Evolutionary conservation across 2,797 vertebrate genomes (phyloP).

Genomic region (Poecile montanus): DNA sequence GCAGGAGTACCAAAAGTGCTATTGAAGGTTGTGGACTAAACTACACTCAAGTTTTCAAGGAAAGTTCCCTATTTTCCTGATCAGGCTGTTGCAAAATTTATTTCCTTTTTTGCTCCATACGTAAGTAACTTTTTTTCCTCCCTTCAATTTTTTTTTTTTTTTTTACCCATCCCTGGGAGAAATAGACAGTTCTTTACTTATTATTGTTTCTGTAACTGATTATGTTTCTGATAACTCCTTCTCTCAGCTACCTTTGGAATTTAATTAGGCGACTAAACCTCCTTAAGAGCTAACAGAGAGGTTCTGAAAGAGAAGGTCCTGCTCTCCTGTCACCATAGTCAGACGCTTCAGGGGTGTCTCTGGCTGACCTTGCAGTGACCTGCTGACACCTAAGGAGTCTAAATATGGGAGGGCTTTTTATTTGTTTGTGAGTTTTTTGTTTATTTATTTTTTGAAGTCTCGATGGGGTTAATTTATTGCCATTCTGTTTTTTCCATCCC

Average conservation of each 20-base stretch:
- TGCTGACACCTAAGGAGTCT: neutral
- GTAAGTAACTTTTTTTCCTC: accelerated
- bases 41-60: neutral
- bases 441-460: neutral
- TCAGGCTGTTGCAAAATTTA: neutral
- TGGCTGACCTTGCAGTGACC: neutral
- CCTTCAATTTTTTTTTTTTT: neutral
- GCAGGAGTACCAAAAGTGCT: neutral
- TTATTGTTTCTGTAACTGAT: neutral
- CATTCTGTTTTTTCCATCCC: neutral
- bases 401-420: neutral
- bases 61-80: neutral
- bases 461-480: neutral
- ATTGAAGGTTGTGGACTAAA: neutral
- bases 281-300: neutral
- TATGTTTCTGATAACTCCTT: neutral
- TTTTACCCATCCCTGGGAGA: neutral
- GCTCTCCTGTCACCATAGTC: neutral
- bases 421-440: neutral
- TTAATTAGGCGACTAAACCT: neutral
- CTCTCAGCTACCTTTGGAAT: neutral
- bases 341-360: neutral
- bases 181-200: neutral
- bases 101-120: neutral
- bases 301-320: neutral